Evolutionary conservation across 2,888 invertebrate genomes (phyloP).

Genomic region (Alentia gelatinosa): DNA sequence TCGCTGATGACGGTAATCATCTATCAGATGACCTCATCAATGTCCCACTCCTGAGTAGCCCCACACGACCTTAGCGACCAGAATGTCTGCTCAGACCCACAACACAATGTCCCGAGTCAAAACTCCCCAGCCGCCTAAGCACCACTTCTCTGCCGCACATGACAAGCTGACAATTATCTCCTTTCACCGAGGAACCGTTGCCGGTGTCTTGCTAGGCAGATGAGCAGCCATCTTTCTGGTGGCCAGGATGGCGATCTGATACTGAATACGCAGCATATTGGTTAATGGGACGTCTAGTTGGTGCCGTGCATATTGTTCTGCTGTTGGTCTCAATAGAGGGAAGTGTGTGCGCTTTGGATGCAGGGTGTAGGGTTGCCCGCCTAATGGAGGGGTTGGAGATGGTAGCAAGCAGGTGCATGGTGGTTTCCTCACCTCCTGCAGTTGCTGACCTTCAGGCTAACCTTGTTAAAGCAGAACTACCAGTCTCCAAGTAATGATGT

Average conservation of each 20-base stretch:
- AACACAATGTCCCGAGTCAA: not conserved
- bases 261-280: slow-evolving; percentile 28
- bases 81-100: not conserved
- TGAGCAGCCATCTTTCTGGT: not conserved
- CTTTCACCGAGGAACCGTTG: slow-evolving; percentile 11
- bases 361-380: slow-evolving; percentile 8
- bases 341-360: not conserved
- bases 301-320: not conserved
- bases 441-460: not conserved
- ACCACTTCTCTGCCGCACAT: not conserved
- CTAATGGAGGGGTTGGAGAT: not conserved
- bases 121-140: not conserved
- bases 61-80: not conserved
- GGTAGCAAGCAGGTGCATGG: slow-evolving; percentile 18
- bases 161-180: not conserved
- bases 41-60: slow-evolving; percentile 19
- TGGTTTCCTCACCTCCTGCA: not conserved
- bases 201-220: not conserved
- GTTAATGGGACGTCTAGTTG: not conserved
- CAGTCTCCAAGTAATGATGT: too few species aligned
- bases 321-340: not conserved
- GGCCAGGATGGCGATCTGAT: not conserved
- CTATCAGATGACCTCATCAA: slow-evolving; percentile 31
- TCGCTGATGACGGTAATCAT: not conserved
- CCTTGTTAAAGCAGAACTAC: too few species aligned